Evolutionary conservation across 1,140 invertebrate species (phyloP), one percentile per base, ranked within the genome.

Genomic region (Pygmarrhopalites habei): DNA sequence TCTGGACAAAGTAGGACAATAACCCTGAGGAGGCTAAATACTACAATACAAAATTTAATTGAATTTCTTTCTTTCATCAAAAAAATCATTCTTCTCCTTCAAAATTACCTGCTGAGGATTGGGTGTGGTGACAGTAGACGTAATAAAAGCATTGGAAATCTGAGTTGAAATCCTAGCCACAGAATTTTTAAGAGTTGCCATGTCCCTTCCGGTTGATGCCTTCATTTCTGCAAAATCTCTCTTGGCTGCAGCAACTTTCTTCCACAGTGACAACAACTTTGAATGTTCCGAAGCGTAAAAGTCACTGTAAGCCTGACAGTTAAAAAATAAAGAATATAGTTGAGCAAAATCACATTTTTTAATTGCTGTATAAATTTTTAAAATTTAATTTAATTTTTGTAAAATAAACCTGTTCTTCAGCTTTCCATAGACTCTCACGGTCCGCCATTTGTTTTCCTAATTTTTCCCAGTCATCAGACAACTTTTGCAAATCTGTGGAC

Each of bases 401-500:
- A n/a, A n/a, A n/a, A n/a, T n/a, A n/a, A n/a, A n/a, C n/a, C 82
- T 87, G 74, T 78, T 95, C 92, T 74, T 95, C 92, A 74, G 94
- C 89, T 71, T 92, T 90, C 89, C 92, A 95, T 74, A 95, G 90
- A 71, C 90, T 86, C 78, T 95, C 92, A 75, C 92, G 93, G 19
- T 86, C 80, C 17, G 86, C 78, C 79, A 95, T 85, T 76, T 95
- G 91, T 73, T 93, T 89, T 1, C 90, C 78, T 47, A 94, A 78
- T 29, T 83, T 79, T 69, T 93, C 89, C 88, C 90, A 95, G 73
- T 96, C 92, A 69, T 85, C 86, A 29, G 90, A 92, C 44, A 95
- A 76, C 73, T 92, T 92, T 74, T 94, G 90, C 57, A 95, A 77
- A 74, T 96, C 93, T 64, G 83, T 83, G 1, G 91, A 93, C 35